phyloP scores from a whole-genome alignment of 2,797 vertebrate species.

The Anomalospiza imberbis region DNA sequence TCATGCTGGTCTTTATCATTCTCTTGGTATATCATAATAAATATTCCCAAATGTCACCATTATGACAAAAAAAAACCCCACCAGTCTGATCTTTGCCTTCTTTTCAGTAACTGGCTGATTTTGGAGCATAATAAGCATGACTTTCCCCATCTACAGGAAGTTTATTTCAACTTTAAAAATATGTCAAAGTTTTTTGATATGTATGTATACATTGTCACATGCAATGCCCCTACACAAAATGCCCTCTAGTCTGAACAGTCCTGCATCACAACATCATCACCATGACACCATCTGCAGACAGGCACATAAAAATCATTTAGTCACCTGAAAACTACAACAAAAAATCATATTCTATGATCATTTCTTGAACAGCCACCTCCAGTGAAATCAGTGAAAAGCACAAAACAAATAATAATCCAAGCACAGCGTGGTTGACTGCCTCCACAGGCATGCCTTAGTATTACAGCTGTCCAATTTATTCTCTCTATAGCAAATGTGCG shows the following conservation, averaged over 20 bases:
- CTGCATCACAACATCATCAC: background rate
- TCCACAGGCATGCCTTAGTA: background rate
- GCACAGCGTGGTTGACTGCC: background rate
- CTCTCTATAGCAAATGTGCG: background rate
- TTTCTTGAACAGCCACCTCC: background rate
- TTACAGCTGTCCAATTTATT: background rate
- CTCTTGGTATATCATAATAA: background rate
- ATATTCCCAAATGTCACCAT: background rate
- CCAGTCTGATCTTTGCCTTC: background rate
- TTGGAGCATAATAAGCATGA: background rate
- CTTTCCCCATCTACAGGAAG: background rate
- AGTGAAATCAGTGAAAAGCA: background rate
- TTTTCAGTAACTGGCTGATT: background rate
- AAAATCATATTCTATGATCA: no score
- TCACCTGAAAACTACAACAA: background rate
- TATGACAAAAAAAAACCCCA: background rate
- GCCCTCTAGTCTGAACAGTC: background rate
- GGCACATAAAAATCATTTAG: background rate
- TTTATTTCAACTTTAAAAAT: background rate
- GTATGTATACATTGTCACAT: accelerated
- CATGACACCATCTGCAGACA: background rate
- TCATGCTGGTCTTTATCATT: background rate
- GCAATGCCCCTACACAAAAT: background rate
- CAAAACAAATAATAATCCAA: background rate
- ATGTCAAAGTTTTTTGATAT: background rate